phyloP scores from a whole-genome alignment of 2,888 invertebrate genomes.

The Sycophila texana region DNA sequence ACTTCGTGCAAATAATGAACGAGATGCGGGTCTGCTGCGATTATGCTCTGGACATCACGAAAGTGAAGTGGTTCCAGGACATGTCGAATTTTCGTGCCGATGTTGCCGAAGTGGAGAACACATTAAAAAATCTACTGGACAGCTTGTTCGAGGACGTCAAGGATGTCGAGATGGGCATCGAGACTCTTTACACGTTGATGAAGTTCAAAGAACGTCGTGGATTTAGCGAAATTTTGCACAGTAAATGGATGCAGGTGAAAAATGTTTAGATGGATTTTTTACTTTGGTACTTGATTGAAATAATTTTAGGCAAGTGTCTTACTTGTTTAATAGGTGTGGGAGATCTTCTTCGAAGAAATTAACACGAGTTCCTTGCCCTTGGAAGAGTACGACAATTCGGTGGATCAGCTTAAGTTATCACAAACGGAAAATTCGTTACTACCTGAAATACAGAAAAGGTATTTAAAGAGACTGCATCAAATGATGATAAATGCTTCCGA shows the following conservation, averaged over 20 bases:
- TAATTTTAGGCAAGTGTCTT: neutral
- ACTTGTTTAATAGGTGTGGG: conserved; percentile 44
- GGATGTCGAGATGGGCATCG: conserved; percentile 77
- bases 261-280: neutral
- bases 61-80: conserved; percentile 77
- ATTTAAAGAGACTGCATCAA: conserved; percentile 62
- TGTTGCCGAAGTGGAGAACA: conserved; percentile 78
- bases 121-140: conserved; percentile 77
- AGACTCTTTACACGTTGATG: conserved; percentile 76
- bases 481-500: conserved; percentile 67
- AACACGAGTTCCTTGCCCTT: conserved; percentile 55
- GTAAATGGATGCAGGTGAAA: conserved; percentile 66
- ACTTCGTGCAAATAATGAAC: conserved; percentile 75
- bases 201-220: conserved; percentile 61
- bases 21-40: conserved; percentile 73
- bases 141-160: conserved; percentile 77
- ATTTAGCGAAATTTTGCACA: conserved; percentile 62
- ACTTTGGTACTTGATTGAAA: neutral
- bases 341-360: conserved; percentile 79
- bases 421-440: conserved; percentile 76
- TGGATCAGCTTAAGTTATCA: conserved; percentile 26
- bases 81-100: conserved; percentile 67
- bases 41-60: conserved; percentile 75
- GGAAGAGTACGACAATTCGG: conserved; percentile 1
- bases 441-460: conserved; percentile 74